Evolutionary conservation across 2,888 invertebrate species (phyloP), one percentile per base, ranked within the genome.

Genomic region (Drosophila subsilvestris): DNA sequence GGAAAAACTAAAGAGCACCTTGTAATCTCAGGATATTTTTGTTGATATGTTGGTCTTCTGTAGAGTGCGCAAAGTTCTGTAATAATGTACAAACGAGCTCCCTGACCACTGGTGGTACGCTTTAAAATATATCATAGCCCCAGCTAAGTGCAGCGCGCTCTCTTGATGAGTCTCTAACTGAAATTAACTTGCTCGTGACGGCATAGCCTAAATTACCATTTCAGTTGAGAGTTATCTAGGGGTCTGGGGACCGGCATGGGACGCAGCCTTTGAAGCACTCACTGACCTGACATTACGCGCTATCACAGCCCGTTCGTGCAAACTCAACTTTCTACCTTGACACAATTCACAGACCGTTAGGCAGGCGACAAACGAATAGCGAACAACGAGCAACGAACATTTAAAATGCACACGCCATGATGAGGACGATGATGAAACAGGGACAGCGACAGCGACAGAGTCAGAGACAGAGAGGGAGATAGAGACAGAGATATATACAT

Each of bases 301-400:
- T 67, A 67, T 55, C 66, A 49, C 49, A 47, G 58, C 18, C 47
- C 68, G 58, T 47, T 51, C 50, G 47, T 49, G 55, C 45, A 20
- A 67, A 48, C 67, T 61, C 71, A 60, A 70, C 69, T 32, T 66
- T 62, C 82, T 55, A 84, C 84, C 84, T 88, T 84, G 84, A 88
- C 88, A 84, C 85, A 75, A 76, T 86, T 84, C 79, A 86, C 86
- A 72, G 78, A 54, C 83, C 75, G 85, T 84, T 84, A 76, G 86
- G 70, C 79, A 78, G 75, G 63, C 68, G 71, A 72, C 67, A 81
- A n/a, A n/a, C n/a, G n/a, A n/a, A n/a, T n/a, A n/a, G n/a, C n/a
- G n/a, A n/a, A n/a, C n/a, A n/a, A 79, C 29, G 29, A 27, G 69
- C 67, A 81, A 79, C 62, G 69, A 78, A 69, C 77, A 86, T 88